Percentiles rank a stretch among this genome's conserved stretches.
These are phyloP conservation scores for Pissodes strobi DNA, from an alignment of 1,140 invertebrate genomes.

Conservation along the genomic window DNA sequence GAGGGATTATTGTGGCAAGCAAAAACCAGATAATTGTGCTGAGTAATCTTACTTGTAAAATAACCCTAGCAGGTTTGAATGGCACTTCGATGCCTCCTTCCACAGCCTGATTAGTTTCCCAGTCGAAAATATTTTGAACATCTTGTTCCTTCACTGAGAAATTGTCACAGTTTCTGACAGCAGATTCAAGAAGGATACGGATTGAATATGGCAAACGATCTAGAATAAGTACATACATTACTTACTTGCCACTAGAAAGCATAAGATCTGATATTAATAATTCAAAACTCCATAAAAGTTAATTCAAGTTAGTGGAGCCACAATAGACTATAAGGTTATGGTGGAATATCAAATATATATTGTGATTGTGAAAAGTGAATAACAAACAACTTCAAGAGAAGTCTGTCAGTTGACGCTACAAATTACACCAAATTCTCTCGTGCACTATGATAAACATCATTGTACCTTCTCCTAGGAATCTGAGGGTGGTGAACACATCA, in stretches of 20 bases:
- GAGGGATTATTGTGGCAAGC: no score
- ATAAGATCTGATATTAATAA: not conserved
- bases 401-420: no score
- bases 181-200: conserved; percentile 91
- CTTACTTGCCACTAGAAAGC: not conserved
- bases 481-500: no score
- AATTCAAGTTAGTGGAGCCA: conserved; percentile 9
- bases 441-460: no score
- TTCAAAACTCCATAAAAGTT: not conserved
- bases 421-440: no score
- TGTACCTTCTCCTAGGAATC: no score
- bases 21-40: no score
- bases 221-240: conserved; percentile 53
- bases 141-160: conserved; percentile 87
- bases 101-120: conserved; percentile 76
- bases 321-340: no score
- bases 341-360: no score
- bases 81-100: conserved; percentile 86
- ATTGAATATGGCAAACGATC: conserved; percentile 91
- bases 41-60: conserved; percentile 76
- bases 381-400: no score
- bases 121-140: conserved; percentile 90
- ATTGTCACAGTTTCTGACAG: conserved; percentile 94
- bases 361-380: no score
- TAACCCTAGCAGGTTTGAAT: conserved; percentile 94